Conservation (phyloP, 2,888 invertebrate genomes). For the Celastrina argiolus region DNA sequence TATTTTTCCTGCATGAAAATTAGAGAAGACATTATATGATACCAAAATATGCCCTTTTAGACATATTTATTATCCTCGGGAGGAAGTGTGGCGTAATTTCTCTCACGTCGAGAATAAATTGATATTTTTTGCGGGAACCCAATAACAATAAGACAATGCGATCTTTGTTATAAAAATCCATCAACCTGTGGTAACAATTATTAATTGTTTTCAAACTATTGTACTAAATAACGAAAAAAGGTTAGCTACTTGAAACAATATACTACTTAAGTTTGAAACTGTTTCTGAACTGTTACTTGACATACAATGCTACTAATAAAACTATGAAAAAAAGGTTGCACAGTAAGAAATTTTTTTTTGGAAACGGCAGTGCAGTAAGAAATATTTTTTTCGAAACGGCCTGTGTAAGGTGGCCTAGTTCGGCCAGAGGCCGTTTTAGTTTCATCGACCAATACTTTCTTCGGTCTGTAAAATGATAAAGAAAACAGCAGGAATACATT, state of each 20-base stretch:
- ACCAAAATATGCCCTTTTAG: constrained; percentile 1
- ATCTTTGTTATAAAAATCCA: constrained; percentile 4
- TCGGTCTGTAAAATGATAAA: too few relatives aligned
- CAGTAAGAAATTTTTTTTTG: too few relatives aligned
- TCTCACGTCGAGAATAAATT: constrained; percentile 17
- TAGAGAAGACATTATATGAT: constrained; percentile 9
- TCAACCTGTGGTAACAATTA: neutral
- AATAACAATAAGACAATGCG: constrained; percentile 11
- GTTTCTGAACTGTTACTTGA: too few relatives aligned
- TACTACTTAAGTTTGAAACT: too few relatives aligned
- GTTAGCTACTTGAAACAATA: neutral
- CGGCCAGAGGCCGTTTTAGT: too few relatives aligned
- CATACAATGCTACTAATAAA: too few relatives aligned
- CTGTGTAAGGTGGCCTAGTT: too few relatives aligned
- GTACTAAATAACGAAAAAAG: neutral
- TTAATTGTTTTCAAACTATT: neutral
- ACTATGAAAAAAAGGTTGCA: too few relatives aligned
- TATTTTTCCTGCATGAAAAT: constrained; percentile 12
- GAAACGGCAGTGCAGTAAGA: too few relatives aligned
- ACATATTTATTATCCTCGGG: neutral
- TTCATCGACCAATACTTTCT: too few relatives aligned
- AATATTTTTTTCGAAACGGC: too few relatives aligned
- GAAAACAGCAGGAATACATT: too few relatives aligned
- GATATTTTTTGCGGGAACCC: neutral
- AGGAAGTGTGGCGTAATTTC: constrained; percentile 15